Evolutionary conservation across 2,113 vertebrate genomes (phyloP).

Genomic region (Poeciliopsis retropinna): DNA sequence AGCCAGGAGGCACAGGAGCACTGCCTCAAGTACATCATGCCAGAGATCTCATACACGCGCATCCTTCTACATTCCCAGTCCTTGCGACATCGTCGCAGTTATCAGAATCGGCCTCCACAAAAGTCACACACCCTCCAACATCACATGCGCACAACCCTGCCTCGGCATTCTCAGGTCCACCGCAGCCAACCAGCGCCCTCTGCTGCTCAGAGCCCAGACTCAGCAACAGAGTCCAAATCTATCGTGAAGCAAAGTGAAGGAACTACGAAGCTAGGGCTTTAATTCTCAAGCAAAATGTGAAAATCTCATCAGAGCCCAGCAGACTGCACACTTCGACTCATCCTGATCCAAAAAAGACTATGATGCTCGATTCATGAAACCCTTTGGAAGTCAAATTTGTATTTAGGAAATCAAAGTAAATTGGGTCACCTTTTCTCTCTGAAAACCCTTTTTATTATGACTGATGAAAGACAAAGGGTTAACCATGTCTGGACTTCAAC

Average conservation of each 20-base stretch:
- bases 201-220: constrained; percentile 7
- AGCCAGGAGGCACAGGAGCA: constrained; percentile 71
- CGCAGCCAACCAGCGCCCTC: constrained; percentile 15
- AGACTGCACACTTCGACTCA: constrained; percentile 44
- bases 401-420: constrained; percentile 11
- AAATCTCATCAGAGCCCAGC: constrained; percentile 23
- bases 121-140: constrained; percentile 31
- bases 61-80: constrained; percentile 83
- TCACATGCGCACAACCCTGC: constrained; percentile 49
- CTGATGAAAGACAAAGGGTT: neutral
- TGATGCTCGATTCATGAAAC: neutral
- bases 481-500: constrained; percentile 30
- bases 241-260: constrained; percentile 27
- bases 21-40: constrained; percentile 87
- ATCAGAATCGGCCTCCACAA: constrained; percentile 32
- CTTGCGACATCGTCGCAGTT: constrained; percentile 60
- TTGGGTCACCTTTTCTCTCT: constrained; percentile 2
- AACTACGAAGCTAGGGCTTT: constrained; percentile 16
- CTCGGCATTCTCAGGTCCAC: constrained; percentile 75
- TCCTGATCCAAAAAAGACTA: constrained; percentile 10
- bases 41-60: constrained; percentile 84
- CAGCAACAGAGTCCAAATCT: constrained; percentile 35
- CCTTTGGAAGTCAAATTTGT: neutral
- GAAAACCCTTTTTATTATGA: constrained; percentile 3
- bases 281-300: constrained; percentile 27